Percentiles rank a stretch among this genome's conserved stretches.
These are phyloP conservation scores for Amblyopsis hoosieri DNA, from an alignment of 2,797 vertebrate species.

Conservation along the genomic window DNA sequence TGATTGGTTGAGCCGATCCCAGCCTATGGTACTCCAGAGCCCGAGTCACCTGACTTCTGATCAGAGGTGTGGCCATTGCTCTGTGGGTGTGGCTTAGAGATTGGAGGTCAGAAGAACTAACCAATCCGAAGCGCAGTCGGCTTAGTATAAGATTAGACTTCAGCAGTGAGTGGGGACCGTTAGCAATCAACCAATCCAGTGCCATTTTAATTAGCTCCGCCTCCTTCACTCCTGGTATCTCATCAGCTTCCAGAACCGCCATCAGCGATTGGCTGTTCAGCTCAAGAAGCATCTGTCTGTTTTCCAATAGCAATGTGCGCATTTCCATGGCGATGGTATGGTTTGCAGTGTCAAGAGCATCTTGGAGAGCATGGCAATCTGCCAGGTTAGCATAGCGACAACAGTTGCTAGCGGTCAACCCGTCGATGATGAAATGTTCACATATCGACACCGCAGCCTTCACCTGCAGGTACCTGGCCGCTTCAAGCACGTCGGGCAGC, in stretches of 20 bases:
- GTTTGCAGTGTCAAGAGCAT: slow-evolving; percentile 77
- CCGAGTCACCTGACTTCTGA: slow-evolving; percentile 86
- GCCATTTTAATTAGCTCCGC: slow-evolving; percentile 76
- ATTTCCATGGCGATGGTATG: slow-evolving; percentile 81
- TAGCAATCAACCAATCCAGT: slow-evolving; percentile 85
- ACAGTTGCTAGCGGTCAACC: slow-evolving; percentile 82
- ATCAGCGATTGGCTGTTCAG: slow-evolving; percentile 84
- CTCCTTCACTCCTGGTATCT: slow-evolving; percentile 84
- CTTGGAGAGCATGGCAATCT: slow-evolving; percentile 79
- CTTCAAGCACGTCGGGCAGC: slow-evolving; percentile 86
- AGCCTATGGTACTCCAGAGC: slow-evolving; percentile 87
- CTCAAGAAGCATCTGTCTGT: slow-evolving; percentile 68
- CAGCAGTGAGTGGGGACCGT: slow-evolving; percentile 77
- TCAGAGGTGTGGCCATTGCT: slow-evolving; percentile 79
- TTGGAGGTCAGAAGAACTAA: slow-evolving; percentile 74
- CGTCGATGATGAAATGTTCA: slow-evolving; percentile 84
- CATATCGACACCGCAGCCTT: slow-evolving; percentile 86
- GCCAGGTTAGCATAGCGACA: slow-evolving; percentile 89
- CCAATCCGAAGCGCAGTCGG: slow-evolving; percentile 84
- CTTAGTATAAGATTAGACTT: slow-evolving; percentile 83
- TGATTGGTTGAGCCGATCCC: slow-evolving; percentile 82
- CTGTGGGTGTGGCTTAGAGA: slow-evolving; percentile 72
- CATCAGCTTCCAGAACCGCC: slow-evolving; percentile 79
- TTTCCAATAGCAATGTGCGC: slow-evolving; percentile 69
- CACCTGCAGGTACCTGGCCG: slow-evolving; percentile 92